A percentile compares a stretch with the other conserved stretches of the same genome.
phyloP scores from a whole-genome alignment of 1,140 invertebrate genomes.

The Ectropis grisescens region DNA sequence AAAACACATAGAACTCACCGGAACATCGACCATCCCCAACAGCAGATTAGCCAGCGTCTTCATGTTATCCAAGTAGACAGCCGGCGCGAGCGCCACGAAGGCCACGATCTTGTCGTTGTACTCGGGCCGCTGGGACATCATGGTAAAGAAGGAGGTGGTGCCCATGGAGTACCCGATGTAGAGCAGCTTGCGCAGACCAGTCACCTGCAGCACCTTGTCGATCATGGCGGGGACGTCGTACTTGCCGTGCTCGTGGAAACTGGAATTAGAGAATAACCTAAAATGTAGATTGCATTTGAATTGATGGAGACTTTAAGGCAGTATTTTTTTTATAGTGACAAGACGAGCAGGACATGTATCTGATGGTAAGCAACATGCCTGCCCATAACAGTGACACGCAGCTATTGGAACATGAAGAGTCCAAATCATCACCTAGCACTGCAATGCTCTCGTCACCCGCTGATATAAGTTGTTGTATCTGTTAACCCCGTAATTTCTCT shows the following conservation, averaged over 20 bases:
- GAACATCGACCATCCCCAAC: conserved; percentile 25
- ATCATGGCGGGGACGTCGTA: conserved; percentile 80
- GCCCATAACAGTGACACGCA: too few species aligned
- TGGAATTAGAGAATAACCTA: too few species aligned
- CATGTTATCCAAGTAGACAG: conserved; percentile 43
- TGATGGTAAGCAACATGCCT: too few species aligned
- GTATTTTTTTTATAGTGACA: too few species aligned
- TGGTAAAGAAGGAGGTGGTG: conserved; percentile 73
- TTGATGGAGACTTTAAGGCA: too few species aligned
- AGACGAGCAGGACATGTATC: too few species aligned
- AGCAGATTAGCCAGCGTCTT: conserved; percentile 17
- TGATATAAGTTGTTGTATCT: too few species aligned
- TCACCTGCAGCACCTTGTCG: conserved; percentile 72
- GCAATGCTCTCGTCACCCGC: too few species aligned
- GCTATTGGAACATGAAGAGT: too few species aligned
- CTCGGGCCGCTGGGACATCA: conserved; percentile 71
- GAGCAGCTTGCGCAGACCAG: conserved; percentile 66
- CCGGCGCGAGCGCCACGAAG: conserved; percentile 48
- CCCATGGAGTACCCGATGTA: conserved; percentile 76
- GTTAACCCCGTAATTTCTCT: too few species aligned
- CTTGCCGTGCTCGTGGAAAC: conserved; percentile 51
- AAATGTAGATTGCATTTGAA: too few species aligned
- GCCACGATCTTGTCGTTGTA: conserved; percentile 70
- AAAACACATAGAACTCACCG: conserved; percentile 17
- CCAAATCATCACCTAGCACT: too few species aligned